A percentile compares a stretch with the other conserved stretches of the same genome.
phyloP scores from a whole-genome alignment of 2,797 vertebrate species.

The Tiaroga cobitis region DNA sequence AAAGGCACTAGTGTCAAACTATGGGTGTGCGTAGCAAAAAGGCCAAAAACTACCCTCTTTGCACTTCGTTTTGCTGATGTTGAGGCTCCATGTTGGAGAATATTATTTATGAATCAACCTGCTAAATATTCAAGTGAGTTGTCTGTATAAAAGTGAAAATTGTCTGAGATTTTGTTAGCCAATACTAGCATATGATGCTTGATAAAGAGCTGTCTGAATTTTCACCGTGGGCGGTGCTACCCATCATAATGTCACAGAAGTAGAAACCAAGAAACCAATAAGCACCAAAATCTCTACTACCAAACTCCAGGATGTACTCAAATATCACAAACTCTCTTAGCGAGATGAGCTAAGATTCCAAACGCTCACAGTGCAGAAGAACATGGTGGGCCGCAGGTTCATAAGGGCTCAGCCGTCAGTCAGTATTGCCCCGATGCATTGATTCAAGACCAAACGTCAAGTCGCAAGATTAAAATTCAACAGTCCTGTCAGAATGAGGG shows the following conservation, averaged over 20 bases:
- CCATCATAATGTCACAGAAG: not conserved
- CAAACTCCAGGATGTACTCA: not conserved
- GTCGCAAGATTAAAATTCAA: conserved; percentile 44
- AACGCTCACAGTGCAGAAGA: not conserved
- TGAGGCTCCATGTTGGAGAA: not conserved
- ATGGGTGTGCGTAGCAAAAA: too few relatives aligned
- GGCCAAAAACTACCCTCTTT: not conserved
- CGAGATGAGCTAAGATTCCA: not conserved
- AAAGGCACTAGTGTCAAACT: too few relatives aligned
- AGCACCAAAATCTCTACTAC: not conserved
- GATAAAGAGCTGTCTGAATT: not conserved
- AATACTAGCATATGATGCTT: not conserved
- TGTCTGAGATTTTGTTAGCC: not conserved
- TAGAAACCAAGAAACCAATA: not conserved
- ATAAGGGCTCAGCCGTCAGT: not conserved
- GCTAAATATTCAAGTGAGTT: not conserved
- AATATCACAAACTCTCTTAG: not conserved
- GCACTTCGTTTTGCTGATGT: not conserved
- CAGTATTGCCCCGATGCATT: conserved; percentile 18
- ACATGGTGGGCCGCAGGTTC: not conserved
- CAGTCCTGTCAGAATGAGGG: conserved; percentile 37
- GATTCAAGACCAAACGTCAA: conserved; percentile 42
- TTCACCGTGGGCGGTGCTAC: not conserved
- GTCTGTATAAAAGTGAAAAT: not conserved
- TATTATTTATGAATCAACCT: not conserved